phyloP scores from a whole-genome alignment of 2,797 vertebrate species.

The Emys orbicularis region DNA sequence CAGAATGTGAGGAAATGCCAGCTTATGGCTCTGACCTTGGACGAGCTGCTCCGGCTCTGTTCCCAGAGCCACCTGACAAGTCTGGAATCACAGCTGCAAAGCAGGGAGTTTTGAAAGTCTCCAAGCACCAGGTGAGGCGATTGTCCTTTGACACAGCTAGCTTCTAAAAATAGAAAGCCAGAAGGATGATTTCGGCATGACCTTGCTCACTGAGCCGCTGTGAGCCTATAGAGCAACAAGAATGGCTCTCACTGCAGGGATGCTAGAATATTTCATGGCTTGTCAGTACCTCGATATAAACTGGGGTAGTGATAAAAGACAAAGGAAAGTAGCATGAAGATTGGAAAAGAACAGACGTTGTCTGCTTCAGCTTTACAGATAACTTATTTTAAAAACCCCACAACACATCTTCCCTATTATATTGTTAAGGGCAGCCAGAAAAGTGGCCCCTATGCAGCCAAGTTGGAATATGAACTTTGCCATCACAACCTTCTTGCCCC shows the following conservation, averaged over 20 bases:
- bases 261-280: not conserved
- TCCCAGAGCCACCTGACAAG: not conserved
- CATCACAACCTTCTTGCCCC: not conserved
- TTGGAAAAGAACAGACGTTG: not conserved
- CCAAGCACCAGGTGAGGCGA: not conserved
- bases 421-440: not conserved
- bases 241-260: not conserved
- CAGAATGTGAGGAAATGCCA: not conserved
- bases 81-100: conserved; percentile 1
- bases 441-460: not conserved
- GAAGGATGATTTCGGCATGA: not conserved
- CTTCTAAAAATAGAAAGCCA: conserved; percentile 14
- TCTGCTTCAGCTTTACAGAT: conserved; percentile 1
- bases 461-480: not conserved
- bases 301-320: not conserved
- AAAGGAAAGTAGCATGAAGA: conserved; percentile 23
- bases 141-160: not conserved
- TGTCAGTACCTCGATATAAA: not conserved
- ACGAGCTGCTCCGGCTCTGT: not conserved
- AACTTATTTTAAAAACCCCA: not conserved
- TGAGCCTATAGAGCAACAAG: not conserved
- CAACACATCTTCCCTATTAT: not conserved
- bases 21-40: not conserved
- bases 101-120: not conserved
- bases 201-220: not conserved